Evolutionary conservation across 2,113 vertebrate species (phyloP).

Genomic region (Dunckerocampus dactyliophorus): DNA sequence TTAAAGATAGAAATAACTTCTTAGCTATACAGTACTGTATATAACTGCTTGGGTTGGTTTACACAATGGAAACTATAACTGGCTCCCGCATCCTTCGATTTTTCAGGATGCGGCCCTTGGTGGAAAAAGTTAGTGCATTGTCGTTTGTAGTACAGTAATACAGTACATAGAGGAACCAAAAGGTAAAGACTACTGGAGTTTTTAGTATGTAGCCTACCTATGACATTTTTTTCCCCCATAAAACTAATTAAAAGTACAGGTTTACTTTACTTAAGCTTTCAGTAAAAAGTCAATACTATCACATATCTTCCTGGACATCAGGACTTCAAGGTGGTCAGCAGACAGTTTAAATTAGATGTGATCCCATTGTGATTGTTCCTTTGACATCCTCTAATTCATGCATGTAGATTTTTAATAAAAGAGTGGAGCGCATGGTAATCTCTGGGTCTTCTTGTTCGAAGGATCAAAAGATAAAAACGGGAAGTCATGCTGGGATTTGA

Average conservation of each 20-base stretch:
- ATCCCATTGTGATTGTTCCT: constrained; percentile 40
- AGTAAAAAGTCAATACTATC: constrained; percentile 6
- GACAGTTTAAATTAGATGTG: constrained; percentile 41
- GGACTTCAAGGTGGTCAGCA: constrained; percentile 37
- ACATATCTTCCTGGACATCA: constrained; percentile 43
- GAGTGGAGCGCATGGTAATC: constrained; percentile 31
- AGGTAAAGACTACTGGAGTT: too few relatives aligned
- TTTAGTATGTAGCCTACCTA: too few relatives aligned
- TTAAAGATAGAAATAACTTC: too few relatives aligned
- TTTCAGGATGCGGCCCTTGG: too few relatives aligned
- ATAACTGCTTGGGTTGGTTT: too few relatives aligned
- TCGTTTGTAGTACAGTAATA: too few relatives aligned
- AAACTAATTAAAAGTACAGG: not conserved
- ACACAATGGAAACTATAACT: too few relatives aligned
- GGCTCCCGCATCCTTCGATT: too few relatives aligned
- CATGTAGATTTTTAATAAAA: constrained; percentile 40
- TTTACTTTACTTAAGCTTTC: not conserved
- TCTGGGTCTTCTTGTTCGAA: constrained; percentile 21
- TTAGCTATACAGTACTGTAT: too few relatives aligned
- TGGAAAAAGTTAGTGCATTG: too few relatives aligned
- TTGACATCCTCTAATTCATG: constrained; percentile 43
- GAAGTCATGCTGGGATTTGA: not conserved
- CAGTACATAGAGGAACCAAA: too few relatives aligned
- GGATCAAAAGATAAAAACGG: constrained; percentile 26
- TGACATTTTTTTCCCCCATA: not conserved